A percentile compares a stretch with the other conserved stretches of the same genome.
These are phyloP conservation scores for Sebastiscus tertius DNA, from an alignment of 2,797 vertebrate species.

Conservation along the genomic window DNA sequence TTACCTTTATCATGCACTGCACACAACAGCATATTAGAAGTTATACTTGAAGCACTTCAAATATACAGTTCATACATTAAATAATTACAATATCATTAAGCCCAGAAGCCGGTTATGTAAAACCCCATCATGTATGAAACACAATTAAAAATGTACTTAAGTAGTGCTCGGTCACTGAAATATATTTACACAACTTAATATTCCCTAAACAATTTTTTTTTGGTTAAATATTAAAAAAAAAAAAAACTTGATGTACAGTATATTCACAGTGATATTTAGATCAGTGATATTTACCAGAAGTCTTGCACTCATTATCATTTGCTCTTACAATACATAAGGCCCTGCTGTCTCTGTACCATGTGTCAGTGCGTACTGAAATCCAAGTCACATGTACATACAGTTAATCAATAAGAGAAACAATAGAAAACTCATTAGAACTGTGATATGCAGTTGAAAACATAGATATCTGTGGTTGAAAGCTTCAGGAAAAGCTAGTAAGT, in stretches of 20 bases:
- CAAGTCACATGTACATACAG: neutral
- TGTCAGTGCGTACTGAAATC: conserved; percentile 16
- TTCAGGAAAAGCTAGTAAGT: neutral
- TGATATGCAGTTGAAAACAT: neutral
- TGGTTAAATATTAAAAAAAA: conserved; percentile 21
- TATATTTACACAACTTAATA: conserved; percentile 19
- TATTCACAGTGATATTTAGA: conserved; percentile 19
- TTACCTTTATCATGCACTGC: neutral
- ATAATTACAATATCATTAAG: neutral
- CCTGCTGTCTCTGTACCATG: neutral
- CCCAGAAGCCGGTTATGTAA: neutral
- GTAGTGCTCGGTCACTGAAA: neutral
- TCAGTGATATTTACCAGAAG: conserved; percentile 14
- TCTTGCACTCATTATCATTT: conserved; percentile 6
- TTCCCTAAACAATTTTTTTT: neutral
- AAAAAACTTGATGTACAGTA: conserved; percentile 16
- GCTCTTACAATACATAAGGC: neutral
- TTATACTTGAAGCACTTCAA: neutral
- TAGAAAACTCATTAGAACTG: neutral
- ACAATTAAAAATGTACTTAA: neutral
- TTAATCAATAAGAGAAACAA: neutral
- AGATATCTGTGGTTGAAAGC: neutral
- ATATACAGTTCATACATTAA: neutral
- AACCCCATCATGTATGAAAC: neutral
- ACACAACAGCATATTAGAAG: neutral